Base-by-base conservation (phyloP, 2,888 invertebrate genomes). In the Hyalella azteca region DNA sequence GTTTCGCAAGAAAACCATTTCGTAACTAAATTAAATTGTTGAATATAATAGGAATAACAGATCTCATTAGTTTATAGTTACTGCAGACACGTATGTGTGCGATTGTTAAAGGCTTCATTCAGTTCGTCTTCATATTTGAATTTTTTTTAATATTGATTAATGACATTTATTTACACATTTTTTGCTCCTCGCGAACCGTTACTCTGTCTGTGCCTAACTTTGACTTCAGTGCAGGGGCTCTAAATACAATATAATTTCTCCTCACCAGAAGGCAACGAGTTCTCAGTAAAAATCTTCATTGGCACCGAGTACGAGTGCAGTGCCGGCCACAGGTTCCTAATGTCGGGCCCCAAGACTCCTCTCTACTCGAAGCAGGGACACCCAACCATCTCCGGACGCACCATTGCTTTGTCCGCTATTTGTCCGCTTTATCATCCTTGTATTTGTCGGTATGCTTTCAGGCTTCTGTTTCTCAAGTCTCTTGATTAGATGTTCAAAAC, bases 221-320 rank as follows among this genome's bases (percentile, higher is more conserved):
- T n/a, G 49, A 45, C 75, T 48, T 49, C 66, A 41, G 11, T 36
- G 9, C n/a, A 50, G 36, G 66, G 39, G 11, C n/a, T n/a, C n/a
- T n/a, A n/a, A n/a, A n/a, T n/a, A n/a, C n/a, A n/a, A n/a, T n/a
- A 39, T 13, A 48, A 48, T 48, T 11, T 73, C 39, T n/a, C n/a
- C 32, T 19, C 75, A 41, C 5, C 78, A 81, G 85, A 81, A 50
- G 78, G 78, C 3, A 81, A 81, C 26, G 84, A 92, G 86, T 91
- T 93, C 87, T 92, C 92, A 4, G 93, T 95, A 59, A 96, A 96
- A 90, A 93, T 96, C 86, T 97, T 97, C 88, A 92, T 98, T 80
- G 98, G 98, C 0, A 93, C 95, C 86, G 98, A 99, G 88, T 98
- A 98, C 88, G 98, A 99, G 89, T 99, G 98, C 88, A 93, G 95